Percentiles rank a stretch among this genome's conserved stretches.
These are phyloP conservation scores for Bombus ignitus DNA, from an alignment of 1,140 invertebrate genomes.

Conservation along the genomic window DNA sequence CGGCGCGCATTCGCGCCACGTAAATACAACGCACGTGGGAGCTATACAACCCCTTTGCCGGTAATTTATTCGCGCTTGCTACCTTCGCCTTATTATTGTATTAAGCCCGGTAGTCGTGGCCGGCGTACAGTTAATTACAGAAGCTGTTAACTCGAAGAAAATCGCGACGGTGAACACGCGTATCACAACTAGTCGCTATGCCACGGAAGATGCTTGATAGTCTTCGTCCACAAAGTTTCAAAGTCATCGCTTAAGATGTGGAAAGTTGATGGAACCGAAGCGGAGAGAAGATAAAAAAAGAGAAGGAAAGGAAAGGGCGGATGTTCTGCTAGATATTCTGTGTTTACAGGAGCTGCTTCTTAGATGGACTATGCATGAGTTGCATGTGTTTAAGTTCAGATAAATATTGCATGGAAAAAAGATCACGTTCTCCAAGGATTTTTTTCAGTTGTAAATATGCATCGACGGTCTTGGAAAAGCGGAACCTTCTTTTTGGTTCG, in stretches of 20 bases:
- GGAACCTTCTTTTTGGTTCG: background rate
- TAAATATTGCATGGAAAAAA: conserved; percentile 3
- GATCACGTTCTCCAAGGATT: background rate
- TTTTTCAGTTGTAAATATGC: background rate
- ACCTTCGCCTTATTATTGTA: conserved; percentile 60
- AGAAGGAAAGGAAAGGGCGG: background rate
- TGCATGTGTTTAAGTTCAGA: background rate
- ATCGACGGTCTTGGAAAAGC: background rate
- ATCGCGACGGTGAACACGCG: background rate
- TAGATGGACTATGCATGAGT: background rate
- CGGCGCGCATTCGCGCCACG: conserved; percentile 43
- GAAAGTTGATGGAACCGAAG: background rate
- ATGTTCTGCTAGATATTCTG: background rate
- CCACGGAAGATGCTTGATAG: background rate
- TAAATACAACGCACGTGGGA: conserved; percentile 63
- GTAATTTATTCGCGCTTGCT: conserved; percentile 49
- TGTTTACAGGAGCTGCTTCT: background rate
- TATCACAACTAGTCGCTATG: too few relatives aligned
- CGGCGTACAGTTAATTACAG: conserved; percentile 44
- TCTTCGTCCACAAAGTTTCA: background rate
- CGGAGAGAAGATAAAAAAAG: background rate
- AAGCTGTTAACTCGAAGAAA: conserved; percentile 19
- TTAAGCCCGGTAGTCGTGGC: conserved; percentile 46
- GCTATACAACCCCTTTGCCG: conserved; percentile 44
- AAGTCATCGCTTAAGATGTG: background rate